These are phyloP conservation scores for Cuculus canorus DNA, from an alignment of 2,797 vertebrate genomes.

Conservation along the genomic window DNA sequence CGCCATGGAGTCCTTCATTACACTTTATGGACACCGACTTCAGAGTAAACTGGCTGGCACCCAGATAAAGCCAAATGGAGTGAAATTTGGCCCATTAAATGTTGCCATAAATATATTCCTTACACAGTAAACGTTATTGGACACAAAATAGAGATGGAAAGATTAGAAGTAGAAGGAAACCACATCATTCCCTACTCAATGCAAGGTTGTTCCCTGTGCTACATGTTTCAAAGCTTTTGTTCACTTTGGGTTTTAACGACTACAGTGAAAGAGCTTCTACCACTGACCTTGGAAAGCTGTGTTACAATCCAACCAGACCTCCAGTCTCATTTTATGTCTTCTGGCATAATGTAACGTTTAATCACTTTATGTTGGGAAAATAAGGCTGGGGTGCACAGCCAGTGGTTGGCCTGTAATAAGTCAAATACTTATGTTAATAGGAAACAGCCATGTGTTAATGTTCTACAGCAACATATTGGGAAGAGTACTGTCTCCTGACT, in stretches of 20 bases:
- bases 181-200: slow-evolving; percentile 8
- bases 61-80: slow-evolving; percentile 40
- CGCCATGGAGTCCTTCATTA: slow-evolving; percentile 40
- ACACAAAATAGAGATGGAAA: slow-evolving; percentile 55
- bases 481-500: neutral
- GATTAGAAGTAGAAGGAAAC: slow-evolving; percentile 39
- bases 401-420: neutral
- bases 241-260: slow-evolving; percentile 22
- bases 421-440: neutral
- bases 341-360: neutral
- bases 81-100: slow-evolving; percentile 40
- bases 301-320: slow-evolving; percentile 1
- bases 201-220: slow-evolving; percentile 7
- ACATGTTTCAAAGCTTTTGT: slow-evolving; percentile 10
- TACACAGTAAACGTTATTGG: slow-evolving; percentile 24
- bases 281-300: neutral
- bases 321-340: neutral
- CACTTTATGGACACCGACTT: slow-evolving; percentile 59
- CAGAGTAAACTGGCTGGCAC: slow-evolving; percentile 40
- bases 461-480: neutral
- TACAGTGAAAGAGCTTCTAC: neutral
- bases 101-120: slow-evolving; percentile 46
- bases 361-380: slow-evolving; percentile 20
- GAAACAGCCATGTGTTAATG: neutral
- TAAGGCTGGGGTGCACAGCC: neutral